phyloP scores from a whole-genome alignment of 64 coral and sea anemone species.

The Stichodactyla helianthus region DNA sequence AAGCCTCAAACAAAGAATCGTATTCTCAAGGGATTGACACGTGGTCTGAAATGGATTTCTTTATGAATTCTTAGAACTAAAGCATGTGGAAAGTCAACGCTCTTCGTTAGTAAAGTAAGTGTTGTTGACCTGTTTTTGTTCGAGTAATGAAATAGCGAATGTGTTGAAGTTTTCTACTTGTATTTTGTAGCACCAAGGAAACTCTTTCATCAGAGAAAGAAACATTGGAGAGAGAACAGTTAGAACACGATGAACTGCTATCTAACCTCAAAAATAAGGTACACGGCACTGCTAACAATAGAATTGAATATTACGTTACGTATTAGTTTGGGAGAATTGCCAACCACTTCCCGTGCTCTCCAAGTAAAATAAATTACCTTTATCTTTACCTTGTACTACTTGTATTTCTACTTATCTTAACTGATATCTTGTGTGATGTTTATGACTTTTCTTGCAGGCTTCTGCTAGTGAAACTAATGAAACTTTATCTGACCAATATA shows the following conservation, averaged over 20 bases:
- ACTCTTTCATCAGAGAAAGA: conserved; percentile 12
- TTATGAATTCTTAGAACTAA: not conserved
- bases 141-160: not conserved
- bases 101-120: not conserved
- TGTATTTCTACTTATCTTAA: not conserved
- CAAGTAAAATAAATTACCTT: not conserved
- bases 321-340: no score
- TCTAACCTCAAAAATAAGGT: not conserved
- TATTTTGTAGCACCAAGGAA: not conserved
- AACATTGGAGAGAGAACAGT: conserved; percentile 10
- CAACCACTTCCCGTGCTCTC: not conserved
- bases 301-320: no score
- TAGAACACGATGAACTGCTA: not conserved
- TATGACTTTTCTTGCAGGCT: not conserved
- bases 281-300: not conserved
- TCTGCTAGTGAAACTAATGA: not conserved
- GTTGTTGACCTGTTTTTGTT: not conserved
- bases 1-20: no score
- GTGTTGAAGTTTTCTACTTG: not conserved
- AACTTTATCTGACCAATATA: not conserved
- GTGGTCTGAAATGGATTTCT: not conserved
- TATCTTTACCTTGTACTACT: not conserved
- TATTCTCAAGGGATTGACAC: no score
- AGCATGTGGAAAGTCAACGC: not conserved
- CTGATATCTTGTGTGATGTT: no score